Evolutionary conservation across 1,140 invertebrate genomes (phyloP), one percentile per base, ranked within the genome.

Genomic region (Microvelia longipes): DNA sequence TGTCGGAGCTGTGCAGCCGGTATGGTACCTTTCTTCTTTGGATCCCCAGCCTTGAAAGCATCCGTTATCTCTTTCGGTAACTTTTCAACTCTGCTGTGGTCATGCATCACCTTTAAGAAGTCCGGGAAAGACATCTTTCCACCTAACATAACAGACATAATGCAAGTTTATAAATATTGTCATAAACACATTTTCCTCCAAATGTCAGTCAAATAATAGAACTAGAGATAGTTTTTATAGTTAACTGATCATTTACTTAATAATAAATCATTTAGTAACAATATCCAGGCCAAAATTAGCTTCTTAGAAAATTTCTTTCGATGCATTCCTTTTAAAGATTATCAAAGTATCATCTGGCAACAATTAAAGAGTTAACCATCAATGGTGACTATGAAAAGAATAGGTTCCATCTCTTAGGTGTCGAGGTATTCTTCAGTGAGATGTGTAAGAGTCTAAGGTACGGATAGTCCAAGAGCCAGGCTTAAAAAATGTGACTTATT

Each of bases 91-190:
- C 82, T 85, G 77, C 78, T 93, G 79, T 98, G 94, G 72, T 90
- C 85, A 79, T 98, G 93, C 91, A 97, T 93, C 1, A 96, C 89
- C 77, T 97, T 94, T 11, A 98, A 79, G 76, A 98, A 97, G 76
- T 96, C 93, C 0, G 94, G 92, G 81, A 98, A 98, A 1, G 91
- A 90, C 87, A 98, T 93, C 79, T 91, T 93, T 1, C 92, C 92
- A 77, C 88, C 91, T 86, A 83, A 35, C 76, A 77, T 74, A 70
- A 71, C 71, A 13, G 35, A 50, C 35, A 28, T 19, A 50, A 11
- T 50, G 35, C n/a, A n/a, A n/a, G n/a, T n/a, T n/a, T n/a, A n/a
- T 60, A 11, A 60, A 60, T 11, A 60, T 60, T 11, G 35, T 11
- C 35, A 60, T 60, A 60, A 60, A 60, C 19, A 60, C 5, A 60